Percentiles rank a stretch among this genome's conserved stretches.
phyloP scores from a whole-genome alignment of 2,888 invertebrate genomes.

The Drosophila nigricruria region DNA sequence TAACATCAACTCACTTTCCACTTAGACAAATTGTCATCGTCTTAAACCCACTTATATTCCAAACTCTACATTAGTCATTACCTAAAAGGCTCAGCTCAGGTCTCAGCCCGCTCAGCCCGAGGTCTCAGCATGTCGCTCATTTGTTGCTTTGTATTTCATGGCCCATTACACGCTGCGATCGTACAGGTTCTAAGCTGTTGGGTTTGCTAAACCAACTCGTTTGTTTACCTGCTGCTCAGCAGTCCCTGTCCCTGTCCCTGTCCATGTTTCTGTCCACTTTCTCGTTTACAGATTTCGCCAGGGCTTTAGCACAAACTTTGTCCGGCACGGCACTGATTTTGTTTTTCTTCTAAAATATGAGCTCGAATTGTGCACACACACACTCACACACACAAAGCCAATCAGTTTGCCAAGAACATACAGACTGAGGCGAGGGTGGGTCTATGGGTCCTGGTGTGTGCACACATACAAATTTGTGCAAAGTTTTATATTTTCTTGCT shows the following conservation, averaged over 20 bases:
- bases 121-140: background rate
- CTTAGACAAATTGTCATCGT: background rate
- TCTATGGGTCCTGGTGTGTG: background rate
- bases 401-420: conserved; percentile 41
- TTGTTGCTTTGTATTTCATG: conserved; percentile 19
- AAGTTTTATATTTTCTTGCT: conserved; percentile 67
- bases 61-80: background rate
- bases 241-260: conserved; percentile 40
- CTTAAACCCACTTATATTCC: background rate
- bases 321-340: conserved; percentile 75
- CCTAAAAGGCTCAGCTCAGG: background rate
- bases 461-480: conserved; percentile 60
- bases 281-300: conserved; percentile 53
- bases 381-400: conserved; percentile 40
- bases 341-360: conserved; percentile 79
- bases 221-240: conserved; percentile 48
- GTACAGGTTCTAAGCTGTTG: conserved; percentile 47
- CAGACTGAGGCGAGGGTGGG: background rate
- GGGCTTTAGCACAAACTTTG: conserved; percentile 55
- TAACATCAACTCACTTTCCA: background rate
- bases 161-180: conserved; percentile 48
- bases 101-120: background rate
- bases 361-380: conserved; percentile 62
- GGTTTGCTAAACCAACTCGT: conserved; percentile 48
- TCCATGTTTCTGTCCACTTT: conserved; percentile 53